Evolutionary conservation across 2,113 vertebrate genomes (phyloP).

Genomic region (Antechinus flavipes): DNA sequence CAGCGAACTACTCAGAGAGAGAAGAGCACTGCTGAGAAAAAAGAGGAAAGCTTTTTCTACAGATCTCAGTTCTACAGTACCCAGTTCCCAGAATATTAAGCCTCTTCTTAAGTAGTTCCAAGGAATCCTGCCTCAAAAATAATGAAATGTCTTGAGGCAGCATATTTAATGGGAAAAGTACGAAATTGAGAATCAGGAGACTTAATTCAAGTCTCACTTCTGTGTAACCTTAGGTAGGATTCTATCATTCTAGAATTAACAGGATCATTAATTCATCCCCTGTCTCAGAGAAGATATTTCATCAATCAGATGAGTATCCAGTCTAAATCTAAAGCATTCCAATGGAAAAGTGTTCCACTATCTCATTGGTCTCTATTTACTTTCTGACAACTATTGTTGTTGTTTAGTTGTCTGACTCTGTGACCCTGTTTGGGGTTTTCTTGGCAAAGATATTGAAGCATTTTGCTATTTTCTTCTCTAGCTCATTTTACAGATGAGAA

Average conservation of each 20-base stretch:
- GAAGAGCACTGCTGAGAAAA: not conserved
- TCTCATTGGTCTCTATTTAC: not conserved
- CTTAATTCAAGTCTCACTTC: no score
- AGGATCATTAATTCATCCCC: not conserved
- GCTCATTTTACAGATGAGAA: no score
- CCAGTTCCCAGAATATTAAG: not conserved
- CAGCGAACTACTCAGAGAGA: not conserved
- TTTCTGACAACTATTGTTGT: not conserved
- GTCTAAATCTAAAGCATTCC: not conserved
- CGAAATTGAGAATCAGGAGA: no score
- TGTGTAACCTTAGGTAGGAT: no score
- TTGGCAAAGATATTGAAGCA: no score
- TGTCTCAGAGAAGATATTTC: constrained; percentile 27
- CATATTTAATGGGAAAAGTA: no score
- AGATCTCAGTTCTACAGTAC: not conserved
- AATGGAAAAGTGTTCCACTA: not conserved
- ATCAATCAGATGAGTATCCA: constrained; percentile 5
- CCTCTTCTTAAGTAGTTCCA: not conserved
- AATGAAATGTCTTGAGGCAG: not conserved
- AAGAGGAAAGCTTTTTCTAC: not conserved
- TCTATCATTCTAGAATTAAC: no score
- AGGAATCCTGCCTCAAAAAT: not conserved
- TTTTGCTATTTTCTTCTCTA: no score
- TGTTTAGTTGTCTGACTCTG: no score
- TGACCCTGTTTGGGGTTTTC: no score